Percentiles rank a stretch among this genome's conserved stretches.
These are phyloP conservation scores for Temnothorax rugatulus DNA, from an alignment of 2,888 invertebrate species.

Conservation along the genomic window DNA sequence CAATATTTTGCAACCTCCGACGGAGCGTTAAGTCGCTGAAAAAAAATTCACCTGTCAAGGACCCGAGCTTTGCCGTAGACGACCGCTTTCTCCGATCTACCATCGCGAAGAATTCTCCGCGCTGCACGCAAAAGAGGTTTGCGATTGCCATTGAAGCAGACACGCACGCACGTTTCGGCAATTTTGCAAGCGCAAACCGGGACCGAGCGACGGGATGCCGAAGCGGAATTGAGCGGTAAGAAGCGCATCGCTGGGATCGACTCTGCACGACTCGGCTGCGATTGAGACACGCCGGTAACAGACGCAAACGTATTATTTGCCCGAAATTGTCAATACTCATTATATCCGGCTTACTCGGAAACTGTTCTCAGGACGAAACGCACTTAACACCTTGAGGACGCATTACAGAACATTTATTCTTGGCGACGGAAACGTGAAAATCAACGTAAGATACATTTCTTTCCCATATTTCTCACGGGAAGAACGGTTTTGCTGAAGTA, in stretches of 20 bases:
- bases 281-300: conserved; percentile 62
- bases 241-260: conserved; percentile 56
- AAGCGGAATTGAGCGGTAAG: conserved; percentile 73
- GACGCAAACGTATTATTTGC: conserved; percentile 63
- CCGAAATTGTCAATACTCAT: conserved; percentile 59
- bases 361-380: conserved; percentile 1
- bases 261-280: conserved; percentile 27
- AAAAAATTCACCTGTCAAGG: conserved; percentile 42
- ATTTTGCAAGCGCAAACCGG: conserved; percentile 63
- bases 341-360: conserved; percentile 48
- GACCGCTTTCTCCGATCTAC: conserved; percentile 29
- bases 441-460: background rate
- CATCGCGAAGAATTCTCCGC: conserved; percentile 44
- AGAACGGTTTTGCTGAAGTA: too few species aligned
- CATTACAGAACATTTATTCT: background rate
- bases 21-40: background rate
- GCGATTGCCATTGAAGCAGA: conserved; percentile 47
- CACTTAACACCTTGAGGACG: conserved; percentile 51
- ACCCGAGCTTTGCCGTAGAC: conserved; percentile 32
- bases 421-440: background rate
- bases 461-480: background rate
- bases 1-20: conserved; percentile 32
- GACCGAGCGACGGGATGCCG: conserved; percentile 41
- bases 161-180: conserved; percentile 71
- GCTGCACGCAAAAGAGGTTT: conserved; percentile 70